A percentile compares a stretch with the other conserved stretches of the same genome.
Conservation (phyloP, 2,113 vertebrate species). For the Centropus bengalensis region DNA sequence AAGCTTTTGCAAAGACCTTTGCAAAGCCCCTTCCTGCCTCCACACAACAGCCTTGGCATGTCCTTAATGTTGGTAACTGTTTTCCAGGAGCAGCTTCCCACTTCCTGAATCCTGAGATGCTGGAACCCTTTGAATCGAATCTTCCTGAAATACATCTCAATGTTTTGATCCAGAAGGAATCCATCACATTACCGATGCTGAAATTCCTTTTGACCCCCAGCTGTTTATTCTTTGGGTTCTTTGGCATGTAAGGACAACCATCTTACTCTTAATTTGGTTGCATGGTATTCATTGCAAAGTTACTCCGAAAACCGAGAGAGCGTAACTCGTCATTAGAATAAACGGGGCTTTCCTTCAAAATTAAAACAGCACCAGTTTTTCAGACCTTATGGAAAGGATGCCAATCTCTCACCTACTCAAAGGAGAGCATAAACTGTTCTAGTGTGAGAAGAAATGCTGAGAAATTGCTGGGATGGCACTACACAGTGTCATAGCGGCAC, state of each 20-base stretch:
- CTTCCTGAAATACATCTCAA: not conserved
- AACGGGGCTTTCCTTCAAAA: not conserved
- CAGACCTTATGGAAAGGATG: not conserved
- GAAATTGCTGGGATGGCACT: not conserved
- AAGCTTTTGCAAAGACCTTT: not conserved
- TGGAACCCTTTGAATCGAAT: not conserved
- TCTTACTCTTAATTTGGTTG: not conserved
- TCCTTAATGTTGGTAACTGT: not conserved
- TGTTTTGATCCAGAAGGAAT: not conserved
- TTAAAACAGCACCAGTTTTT: not conserved
- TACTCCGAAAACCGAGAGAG: not conserved
- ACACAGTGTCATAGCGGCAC: not conserved
- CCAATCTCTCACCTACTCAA: not conserved
- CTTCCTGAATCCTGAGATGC: not conserved
- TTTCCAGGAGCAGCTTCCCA: not conserved
- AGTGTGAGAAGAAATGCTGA: not conserved
- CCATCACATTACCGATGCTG: not conserved
- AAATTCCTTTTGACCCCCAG: not conserved
- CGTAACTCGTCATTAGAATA: not conserved
- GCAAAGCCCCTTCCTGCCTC: not conserved
- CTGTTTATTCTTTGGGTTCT: not conserved
- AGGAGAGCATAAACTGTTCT: not conserved
- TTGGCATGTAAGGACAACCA: not conserved
- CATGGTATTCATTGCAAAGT: not conserved
- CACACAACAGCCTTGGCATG: accelerated